A percentile compares a stretch with the other conserved stretches of the same genome.
phyloP scores from a whole-genome alignment of 2,888 invertebrate genomes.

The Orthosia incerta region DNA sequence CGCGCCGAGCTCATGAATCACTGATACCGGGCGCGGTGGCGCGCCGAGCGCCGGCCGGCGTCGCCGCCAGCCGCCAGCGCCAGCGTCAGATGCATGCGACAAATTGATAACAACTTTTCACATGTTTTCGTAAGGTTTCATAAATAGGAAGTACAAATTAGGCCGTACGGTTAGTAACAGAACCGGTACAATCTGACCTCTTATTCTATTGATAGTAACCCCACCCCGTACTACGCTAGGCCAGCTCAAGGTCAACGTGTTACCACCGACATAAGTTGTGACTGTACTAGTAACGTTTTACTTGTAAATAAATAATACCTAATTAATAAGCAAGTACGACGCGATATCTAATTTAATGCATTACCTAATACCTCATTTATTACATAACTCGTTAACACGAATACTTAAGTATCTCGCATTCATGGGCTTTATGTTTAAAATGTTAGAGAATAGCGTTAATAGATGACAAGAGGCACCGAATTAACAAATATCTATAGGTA shows the following conservation, averaged over 20 bases:
- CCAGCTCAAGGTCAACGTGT: background rate
- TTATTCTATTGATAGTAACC: background rate
- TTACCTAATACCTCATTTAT: background rate
- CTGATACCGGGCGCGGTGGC: conserved; percentile 45
- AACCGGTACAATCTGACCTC: too few relatives aligned
- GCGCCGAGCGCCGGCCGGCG: conserved; percentile 30
- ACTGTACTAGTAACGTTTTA: background rate
- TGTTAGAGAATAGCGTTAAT: background rate
- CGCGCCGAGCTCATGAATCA: conserved; percentile 68
- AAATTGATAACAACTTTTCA: conserved; percentile 43
- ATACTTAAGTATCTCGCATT: background rate
- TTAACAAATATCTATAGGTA: background rate
- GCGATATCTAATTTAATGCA: background rate
- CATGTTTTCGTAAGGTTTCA: conserved; percentile 3
- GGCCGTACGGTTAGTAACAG: background rate
- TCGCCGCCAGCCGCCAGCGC: conserved; percentile 7
- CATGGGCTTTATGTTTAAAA: background rate
- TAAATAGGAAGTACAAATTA: background rate
- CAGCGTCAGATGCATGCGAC: conserved; percentile 11
- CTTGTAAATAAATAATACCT: background rate
- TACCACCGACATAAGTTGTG: background rate
- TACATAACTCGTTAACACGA: background rate
- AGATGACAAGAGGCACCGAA: background rate
- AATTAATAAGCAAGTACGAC: background rate
- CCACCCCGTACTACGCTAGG: background rate